Percentiles rank a stretch among this genome's conserved stretches.
phyloP scores from a whole-genome alignment of 2,888 invertebrate genomes.

The Lepidocyrtinus sp. region DNA sequence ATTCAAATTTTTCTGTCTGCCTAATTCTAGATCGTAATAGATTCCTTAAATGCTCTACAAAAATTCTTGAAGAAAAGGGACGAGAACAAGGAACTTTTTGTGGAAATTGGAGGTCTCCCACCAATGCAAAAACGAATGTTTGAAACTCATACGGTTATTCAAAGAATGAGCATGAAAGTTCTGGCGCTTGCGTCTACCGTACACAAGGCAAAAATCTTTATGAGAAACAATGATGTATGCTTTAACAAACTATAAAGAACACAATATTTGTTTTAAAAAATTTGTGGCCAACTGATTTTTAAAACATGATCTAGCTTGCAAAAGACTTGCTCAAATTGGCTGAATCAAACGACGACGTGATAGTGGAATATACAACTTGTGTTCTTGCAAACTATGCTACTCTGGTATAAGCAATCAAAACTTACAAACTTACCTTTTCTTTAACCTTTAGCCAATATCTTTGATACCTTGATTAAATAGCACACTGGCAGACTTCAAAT shows the following conservation, averaged over 20 bases:
- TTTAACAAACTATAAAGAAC: background rate
- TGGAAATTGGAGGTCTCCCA: conserved; percentile 57
- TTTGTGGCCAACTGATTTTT: background rate
- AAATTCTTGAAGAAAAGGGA: conserved; percentile 60
- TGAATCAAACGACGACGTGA: conserved; percentile 56
- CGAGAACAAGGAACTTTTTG: conserved; percentile 62
- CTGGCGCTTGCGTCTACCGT: conserved; percentile 57
- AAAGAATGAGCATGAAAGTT: conserved; percentile 64
- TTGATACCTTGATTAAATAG: conserved; percentile 3
- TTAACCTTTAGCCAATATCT: background rate
- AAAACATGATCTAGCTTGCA: conserved; percentile 41
- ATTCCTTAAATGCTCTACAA: conserved; percentile 64
- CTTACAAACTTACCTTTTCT: background rate
- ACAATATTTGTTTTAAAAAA: background rate
- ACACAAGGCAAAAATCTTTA: conserved; percentile 57
- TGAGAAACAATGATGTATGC: conserved; percentile 57
- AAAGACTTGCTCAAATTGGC: conserved; percentile 53
- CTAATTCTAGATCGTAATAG: conserved; percentile 60
- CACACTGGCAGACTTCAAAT: conserved; percentile 66
- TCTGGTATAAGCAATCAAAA: conserved; percentile 34
- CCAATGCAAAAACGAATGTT: conserved; percentile 52
- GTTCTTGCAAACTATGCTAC: conserved; percentile 55
- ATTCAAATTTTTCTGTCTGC: background rate
- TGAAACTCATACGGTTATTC: conserved; percentile 58
- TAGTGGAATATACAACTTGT: conserved; percentile 63